Percentiles rank a stretch among this genome's conserved stretches.
Conservation (phyloP, 1,140 invertebrate genomes). For the Copidosoma floridanum region DNA sequence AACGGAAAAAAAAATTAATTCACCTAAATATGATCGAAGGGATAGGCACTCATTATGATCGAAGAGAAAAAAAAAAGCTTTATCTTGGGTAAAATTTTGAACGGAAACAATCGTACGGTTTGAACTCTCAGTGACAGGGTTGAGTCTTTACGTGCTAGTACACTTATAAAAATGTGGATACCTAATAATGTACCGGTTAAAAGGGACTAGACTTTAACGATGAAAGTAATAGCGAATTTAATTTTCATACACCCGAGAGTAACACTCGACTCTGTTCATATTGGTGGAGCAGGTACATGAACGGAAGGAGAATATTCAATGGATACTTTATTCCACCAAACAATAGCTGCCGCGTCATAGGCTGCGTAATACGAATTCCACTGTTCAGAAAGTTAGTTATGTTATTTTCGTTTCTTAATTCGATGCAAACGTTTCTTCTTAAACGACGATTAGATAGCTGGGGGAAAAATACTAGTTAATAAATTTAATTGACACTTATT, state of each 20-base stretch:
- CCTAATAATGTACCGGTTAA: not conserved
- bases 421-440: too few species aligned
- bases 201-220: not conserved
- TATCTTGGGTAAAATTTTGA: not conserved
- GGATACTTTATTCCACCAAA: not conserved
- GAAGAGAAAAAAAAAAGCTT: not conserved
- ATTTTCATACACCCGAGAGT: not conserved
- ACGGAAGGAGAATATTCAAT: too few species aligned
- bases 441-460: too few species aligned
- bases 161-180: not conserved
- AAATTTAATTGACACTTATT: too few species aligned
- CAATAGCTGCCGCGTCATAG: constrained; percentile 14
- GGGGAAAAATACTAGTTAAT: too few species aligned
- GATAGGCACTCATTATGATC: not conserved
- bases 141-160: too few species aligned
- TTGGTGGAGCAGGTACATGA: too few species aligned
- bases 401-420: not conserved
- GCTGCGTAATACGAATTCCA: constrained; percentile 21
- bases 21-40: too few species aligned
- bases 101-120: not conserved
- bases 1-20: too few species aligned
- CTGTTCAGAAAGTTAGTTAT: not conserved
- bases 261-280: constrained; percentile 5
- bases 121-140: not conserved
- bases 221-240: constrained; percentile 16